Conservation (phyloP, 2,888 invertebrate species). For the Drosophila imparisetae region DNA sequence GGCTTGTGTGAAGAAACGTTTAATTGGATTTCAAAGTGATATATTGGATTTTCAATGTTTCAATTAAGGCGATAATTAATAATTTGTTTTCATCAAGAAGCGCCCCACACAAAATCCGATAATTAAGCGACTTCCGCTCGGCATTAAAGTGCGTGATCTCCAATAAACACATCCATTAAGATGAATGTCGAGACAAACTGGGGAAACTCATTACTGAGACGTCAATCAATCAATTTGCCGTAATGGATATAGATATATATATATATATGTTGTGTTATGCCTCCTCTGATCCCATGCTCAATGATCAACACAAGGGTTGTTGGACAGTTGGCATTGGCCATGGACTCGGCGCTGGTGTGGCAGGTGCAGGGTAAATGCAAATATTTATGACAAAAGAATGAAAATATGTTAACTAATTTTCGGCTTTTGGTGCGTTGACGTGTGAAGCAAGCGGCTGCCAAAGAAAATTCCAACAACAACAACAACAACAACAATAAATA, state of each 20-base stretch:
- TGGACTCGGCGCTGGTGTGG: constrained; percentile 56
- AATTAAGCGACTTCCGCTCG: constrained; percentile 48
- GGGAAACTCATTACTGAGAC: constrained; percentile 10
- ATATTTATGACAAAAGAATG: constrained; percentile 45
- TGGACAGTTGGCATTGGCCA: constrained; percentile 22
- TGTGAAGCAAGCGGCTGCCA: constrained; percentile 55
- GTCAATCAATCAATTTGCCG: constrained; percentile 53
- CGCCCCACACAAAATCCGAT: constrained; percentile 3
- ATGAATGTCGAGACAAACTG: constrained; percentile 59
- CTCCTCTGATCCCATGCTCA: constrained; percentile 35
- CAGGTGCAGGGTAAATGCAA: constrained; percentile 66
- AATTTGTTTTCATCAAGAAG: constrained; percentile 49
- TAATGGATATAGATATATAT: constrained; percentile 5
- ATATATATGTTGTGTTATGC: constrained; percentile 12
- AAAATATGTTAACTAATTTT: constrained; percentile 75
- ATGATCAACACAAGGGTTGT: constrained; percentile 45
- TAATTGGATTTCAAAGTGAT: constrained; percentile 10
- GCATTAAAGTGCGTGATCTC: background rate
- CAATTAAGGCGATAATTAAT: constrained; percentile 30
- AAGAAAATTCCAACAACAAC: background rate
- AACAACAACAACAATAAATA: background rate
- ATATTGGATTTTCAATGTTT: constrained; percentile 13
- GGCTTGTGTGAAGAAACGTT: background rate
- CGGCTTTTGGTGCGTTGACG: constrained; percentile 78
- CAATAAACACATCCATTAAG: constrained; percentile 63